Percentiles rank a stretch among this genome's conserved stretches.
Conservation (phyloP, 2,797 vertebrate genomes). For the Steatocranus sp. region DNA sequence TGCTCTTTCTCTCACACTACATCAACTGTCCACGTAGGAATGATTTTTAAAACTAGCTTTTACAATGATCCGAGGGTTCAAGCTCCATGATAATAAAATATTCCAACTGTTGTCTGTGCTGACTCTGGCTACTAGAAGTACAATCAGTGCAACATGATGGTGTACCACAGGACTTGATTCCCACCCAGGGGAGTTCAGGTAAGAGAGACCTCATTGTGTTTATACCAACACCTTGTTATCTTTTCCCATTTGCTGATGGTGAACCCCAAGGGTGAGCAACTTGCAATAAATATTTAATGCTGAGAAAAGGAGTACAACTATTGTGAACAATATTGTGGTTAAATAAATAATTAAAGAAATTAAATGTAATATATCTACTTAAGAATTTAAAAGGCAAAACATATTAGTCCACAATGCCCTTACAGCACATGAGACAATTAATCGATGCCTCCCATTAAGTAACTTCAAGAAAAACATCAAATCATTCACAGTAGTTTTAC, state of each 20-base stretch:
- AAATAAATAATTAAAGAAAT: not conserved
- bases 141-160: not conserved
- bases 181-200: slow-evolving; percentile 15
- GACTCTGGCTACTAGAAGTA: not conserved
- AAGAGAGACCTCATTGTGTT: slow-evolving; percentile 21
- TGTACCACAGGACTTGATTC: slow-evolving; percentile 12
- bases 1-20: not conserved
- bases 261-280: slow-evolving; percentile 28
- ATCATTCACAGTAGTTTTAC: not conserved
- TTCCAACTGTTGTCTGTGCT: not conserved
- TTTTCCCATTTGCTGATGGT: slow-evolving; percentile 28
- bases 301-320: slow-evolving; percentile 4
- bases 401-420: not conserved
- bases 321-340: not conserved
- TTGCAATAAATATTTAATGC: slow-evolving; percentile 56
- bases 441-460: not conserved
- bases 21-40: not conserved
- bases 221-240: slow-evolving; percentile 29
- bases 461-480: not conserved
- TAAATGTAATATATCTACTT: not conserved
- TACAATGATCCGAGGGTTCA: not conserved
- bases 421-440: not conserved
- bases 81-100: not conserved
- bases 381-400: not conserved
- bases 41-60: not conserved